Percentiles rank a stretch among this genome's conserved stretches.
Evolutionary conservation across 2,113 vertebrate species (phyloP).

Genomic region (Nyctibius bracteatus): DNA sequence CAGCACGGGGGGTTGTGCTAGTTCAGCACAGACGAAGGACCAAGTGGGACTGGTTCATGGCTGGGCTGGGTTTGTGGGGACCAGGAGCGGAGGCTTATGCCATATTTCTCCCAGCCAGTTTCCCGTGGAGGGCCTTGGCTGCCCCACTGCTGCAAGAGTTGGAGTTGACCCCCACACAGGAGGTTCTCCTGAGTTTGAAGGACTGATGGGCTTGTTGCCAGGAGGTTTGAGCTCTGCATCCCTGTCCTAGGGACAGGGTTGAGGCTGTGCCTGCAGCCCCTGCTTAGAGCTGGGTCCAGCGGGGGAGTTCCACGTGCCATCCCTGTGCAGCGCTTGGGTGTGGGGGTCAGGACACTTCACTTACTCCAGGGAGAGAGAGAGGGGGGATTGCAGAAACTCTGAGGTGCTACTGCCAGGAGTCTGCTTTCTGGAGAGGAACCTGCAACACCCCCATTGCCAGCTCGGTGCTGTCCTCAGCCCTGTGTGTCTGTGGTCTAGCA

Average conservation of each 20-base stretch:
- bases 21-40: neutral
- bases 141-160: neutral
- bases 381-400: neutral
- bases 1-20: neutral
- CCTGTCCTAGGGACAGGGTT: neutral
- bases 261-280: neutral
- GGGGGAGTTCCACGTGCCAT: accelerated
- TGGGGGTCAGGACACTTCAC: neutral
- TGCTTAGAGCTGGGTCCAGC: too few relatives aligned
- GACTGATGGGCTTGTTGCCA: neutral
- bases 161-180: neutral
- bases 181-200: neutral
- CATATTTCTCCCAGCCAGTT: neutral
- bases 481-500: accelerated
- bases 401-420: neutral
- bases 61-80: neutral
- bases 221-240: neutral
- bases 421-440: neutral
- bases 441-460: neutral
- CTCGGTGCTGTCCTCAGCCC: neutral
- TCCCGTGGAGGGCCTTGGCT: neutral
- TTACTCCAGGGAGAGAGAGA: neutral
- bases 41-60: neutral
- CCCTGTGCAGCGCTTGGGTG: accelerated
- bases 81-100: neutral